Evolutionary conservation across 2,113 vertebrate species (phyloP).

Genomic region (Apodemus sylvaticus): DNA sequence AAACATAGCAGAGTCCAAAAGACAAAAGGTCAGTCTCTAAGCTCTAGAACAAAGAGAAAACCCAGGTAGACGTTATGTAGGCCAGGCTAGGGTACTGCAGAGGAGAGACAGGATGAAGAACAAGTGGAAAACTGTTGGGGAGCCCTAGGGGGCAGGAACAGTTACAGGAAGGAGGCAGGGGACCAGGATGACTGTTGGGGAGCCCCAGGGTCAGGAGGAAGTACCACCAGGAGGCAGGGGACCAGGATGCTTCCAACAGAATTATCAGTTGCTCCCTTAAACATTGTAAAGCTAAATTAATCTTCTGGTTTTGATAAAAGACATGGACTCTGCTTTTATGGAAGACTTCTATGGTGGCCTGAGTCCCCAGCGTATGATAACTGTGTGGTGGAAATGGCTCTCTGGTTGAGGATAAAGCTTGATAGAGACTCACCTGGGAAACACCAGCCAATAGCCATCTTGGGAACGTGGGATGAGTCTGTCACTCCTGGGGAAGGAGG

Average conservation of each 20-base stretch:
- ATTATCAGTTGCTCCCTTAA: neutral
- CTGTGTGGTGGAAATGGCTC: neutral
- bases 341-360: neutral
- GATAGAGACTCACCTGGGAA: neutral
- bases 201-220: accelerated
- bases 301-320: neutral
- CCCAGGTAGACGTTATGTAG: neutral
- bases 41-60: neutral
- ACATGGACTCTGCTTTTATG: neutral
- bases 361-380: neutral
- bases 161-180: too few species aligned
- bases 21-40: neutral
- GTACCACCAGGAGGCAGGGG: too few species aligned
- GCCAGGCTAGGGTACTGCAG: too few species aligned
- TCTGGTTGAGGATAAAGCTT: neutral
- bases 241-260: neutral
- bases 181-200: neutral
- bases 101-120: neutral
- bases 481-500: neutral
- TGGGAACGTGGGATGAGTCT: neutral
- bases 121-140: accelerated
- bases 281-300: neutral
- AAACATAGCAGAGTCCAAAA: slow-evolving; percentile 14
- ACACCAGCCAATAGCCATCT: neutral
- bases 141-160: accelerated